These are phyloP conservation scores for Buceros bicornis DNA, from an alignment of 2,797 vertebrate genomes.

Conservation along the genomic window DNA sequence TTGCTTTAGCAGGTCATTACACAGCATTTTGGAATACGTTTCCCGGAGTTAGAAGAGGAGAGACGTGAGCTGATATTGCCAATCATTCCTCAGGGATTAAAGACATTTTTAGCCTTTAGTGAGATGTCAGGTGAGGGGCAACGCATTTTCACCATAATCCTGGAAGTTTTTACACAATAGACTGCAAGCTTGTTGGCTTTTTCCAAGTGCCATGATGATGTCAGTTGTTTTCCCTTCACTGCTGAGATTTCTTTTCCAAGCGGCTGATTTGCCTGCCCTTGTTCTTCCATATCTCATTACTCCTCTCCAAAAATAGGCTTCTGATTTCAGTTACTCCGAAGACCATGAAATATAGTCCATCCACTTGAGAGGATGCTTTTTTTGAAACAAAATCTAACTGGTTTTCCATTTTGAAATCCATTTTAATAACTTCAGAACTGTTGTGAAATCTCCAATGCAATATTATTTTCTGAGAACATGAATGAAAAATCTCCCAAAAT, in stretches of 20 bases:
- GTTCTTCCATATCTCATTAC: neutral
- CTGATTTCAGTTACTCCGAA: neutral
- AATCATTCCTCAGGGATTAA: neutral
- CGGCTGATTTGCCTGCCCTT: neutral
- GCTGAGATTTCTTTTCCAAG: neutral
- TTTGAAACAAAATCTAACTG: neutral
- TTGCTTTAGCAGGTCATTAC: neutral
- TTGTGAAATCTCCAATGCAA: neutral
- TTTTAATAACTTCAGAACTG: neutral
- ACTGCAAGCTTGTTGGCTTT: neutral
- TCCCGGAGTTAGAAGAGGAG: neutral
- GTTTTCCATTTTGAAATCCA: neutral
- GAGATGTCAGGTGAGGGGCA: neutral
- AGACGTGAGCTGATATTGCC: neutral
- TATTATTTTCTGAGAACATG: slow-evolving; percentile 1
- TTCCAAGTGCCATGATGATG: neutral
- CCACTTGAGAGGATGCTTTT: neutral
- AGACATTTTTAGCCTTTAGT: neutral
- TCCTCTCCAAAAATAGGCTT: neutral
- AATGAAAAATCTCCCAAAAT: neutral
- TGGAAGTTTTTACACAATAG: neutral
- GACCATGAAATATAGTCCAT: neutral
- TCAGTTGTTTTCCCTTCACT: neutral
- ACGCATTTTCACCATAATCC: neutral
- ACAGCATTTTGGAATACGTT: neutral